A percentile compares a stretch with the other conserved stretches of the same genome.
Evolutionary conservation across 64 coral and sea anemone genomes (phyloP).

Genomic region (Montipora cactus): DNA sequence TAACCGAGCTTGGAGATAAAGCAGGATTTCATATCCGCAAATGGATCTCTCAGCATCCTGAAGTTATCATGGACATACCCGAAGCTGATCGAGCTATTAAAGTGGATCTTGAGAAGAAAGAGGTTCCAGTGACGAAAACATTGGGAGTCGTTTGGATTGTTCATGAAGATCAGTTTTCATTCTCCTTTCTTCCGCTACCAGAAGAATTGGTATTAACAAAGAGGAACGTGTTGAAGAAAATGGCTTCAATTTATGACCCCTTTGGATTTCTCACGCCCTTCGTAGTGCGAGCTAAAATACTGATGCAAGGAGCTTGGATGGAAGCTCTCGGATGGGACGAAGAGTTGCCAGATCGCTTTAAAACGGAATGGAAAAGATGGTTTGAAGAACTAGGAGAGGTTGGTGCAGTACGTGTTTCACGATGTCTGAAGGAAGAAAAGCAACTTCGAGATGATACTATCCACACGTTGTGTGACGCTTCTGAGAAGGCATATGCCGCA

Average conservation of each 20-base stretch:
- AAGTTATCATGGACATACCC: slow-evolving; percentile 35
- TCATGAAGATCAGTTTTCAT: slow-evolving; percentile 43
- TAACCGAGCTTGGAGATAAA: slow-evolving; percentile 51
- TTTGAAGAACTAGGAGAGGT: slow-evolving; percentile 60
- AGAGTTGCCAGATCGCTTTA: slow-evolving; percentile 17
- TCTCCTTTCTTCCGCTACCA: slow-evolving; percentile 23
- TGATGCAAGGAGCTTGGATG: slow-evolving; percentile 69
- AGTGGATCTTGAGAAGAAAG: slow-evolving; percentile 69
- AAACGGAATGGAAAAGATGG: slow-evolving; percentile 63
- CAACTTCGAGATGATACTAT: slow-evolving; percentile 50
- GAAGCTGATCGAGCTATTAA: slow-evolving; percentile 42
- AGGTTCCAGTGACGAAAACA: slow-evolving; percentile 67
- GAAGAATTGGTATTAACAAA: slow-evolving; percentile 58
- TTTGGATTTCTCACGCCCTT: slow-evolving; percentile 72
- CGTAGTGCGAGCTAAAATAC: slow-evolving; percentile 61
- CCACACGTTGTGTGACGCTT: slow-evolving; percentile 70
- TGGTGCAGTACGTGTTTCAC: slow-evolving; percentile 56
- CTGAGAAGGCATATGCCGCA: slow-evolving; percentile 75
- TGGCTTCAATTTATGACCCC: slow-evolving; percentile 65
- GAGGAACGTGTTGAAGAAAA: slow-evolving; percentile 58
- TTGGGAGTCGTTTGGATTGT: slow-evolving; percentile 49
- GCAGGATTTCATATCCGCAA: slow-evolving; percentile 69
- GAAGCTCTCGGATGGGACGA: slow-evolving; percentile 54
- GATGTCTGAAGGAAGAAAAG: slow-evolving; percentile 47
- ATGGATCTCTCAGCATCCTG: slow-evolving; percentile 65